Base-by-base conservation (phyloP, 2,888 invertebrate species). In the Pandemis corylana region DNA sequence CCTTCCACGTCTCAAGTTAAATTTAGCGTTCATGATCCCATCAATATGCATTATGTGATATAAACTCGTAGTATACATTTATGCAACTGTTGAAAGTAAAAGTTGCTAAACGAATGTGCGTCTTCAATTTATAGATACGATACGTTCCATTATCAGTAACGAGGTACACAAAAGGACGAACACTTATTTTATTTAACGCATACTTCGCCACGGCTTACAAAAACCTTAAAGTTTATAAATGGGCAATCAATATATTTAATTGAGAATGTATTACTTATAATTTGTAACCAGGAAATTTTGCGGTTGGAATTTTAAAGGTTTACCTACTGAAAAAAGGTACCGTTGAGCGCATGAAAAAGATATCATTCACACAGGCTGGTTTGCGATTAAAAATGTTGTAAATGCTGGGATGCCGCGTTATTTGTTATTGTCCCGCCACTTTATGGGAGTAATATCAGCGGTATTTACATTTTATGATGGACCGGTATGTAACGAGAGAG, bases 1-100 rank as follows among this genome's bases (percentile, higher is more conserved):
- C 80, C 77, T 64, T 79, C 77, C 82, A 81, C 80, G 85, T 83
- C 85, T 81, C 81, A 81, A 80, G 92, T 93, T 93, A 92, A 93
- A 94, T 94, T 94, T 93, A 93, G 93, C 92, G 93, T 91, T 88
- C 91, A 89, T 91, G 88, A 94, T 94, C 89, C 85, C 87, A 91
- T 92, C 85, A 87, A 81, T 81, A 84, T 86, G 82, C 80, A 81
- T 83, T 81, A 79, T 81, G 73, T 62, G 51, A 71, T 61, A 49
- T 46, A 67, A 46, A 49, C 62, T 56, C 61, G 46, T 13, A 20
- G 62, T 13, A 42, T 44, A 20, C 68, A 75, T 78, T 81, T 80
- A 81, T 81, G 79, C 81, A 81, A 82, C 80, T 76, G 82, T 85
- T 81, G 85, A 90, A 89, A 91, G 89, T 89, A 87, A 90, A 85